phyloP scores from a whole-genome alignment of 35 echinoderm and acorn worm species.

The Ptychodera flava region DNA sequence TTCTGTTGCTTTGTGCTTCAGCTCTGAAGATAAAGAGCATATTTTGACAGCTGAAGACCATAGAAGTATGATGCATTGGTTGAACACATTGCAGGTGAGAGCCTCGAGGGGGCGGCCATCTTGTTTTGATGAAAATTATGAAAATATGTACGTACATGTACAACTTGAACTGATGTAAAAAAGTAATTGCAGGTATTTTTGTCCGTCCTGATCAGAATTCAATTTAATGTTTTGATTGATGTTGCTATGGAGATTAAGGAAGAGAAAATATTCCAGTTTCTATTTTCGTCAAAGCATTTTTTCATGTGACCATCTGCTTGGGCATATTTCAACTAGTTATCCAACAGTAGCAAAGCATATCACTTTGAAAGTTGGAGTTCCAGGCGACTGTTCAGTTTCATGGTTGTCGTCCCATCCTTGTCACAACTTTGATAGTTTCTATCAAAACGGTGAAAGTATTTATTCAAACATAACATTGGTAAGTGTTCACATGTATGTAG shows the following conservation, averaged over 20 bases:
- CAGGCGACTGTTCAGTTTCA: too few species aligned
- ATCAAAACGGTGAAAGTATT: too few species aligned
- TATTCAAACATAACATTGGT: too few species aligned
- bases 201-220: background rate
- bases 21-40: conserved; percentile 87
- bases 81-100: conserved; percentile 80
- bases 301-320: too few species aligned
- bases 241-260: conserved; percentile 4
- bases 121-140: background rate
- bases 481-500: too few species aligned
- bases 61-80: conserved; percentile 88
- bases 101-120: background rate
- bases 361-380: too few species aligned
- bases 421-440: too few species aligned
- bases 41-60: conserved; percentile 92
- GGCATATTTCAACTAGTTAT: too few species aligned
- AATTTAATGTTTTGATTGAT: background rate
- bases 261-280: background rate
- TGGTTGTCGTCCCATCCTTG: too few species aligned
- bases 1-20: conserved; percentile 22
- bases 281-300: conserved; percentile 7
- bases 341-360: too few species aligned
- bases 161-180: conserved; percentile 5
- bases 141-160: background rate
- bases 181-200: background rate